phyloP scores from a whole-genome alignment of 2,113 vertebrate species.

The Pycnonotus jocosus region DNA sequence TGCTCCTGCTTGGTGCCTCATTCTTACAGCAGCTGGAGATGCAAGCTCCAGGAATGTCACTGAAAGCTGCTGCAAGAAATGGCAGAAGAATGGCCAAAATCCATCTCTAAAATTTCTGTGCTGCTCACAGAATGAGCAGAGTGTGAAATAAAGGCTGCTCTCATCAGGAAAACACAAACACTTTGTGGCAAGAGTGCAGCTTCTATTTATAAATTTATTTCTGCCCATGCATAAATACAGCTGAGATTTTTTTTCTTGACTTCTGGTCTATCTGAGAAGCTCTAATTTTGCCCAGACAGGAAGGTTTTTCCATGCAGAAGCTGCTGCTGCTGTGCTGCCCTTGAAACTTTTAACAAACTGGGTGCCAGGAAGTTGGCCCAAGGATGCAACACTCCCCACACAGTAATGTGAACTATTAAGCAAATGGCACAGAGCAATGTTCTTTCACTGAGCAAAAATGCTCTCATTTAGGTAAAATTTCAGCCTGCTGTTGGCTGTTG shows the following conservation, averaged over 20 bases:
- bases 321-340: slow-evolving; percentile 10
- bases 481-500: slow-evolving; percentile 73
- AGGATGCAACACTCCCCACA: slow-evolving; percentile 49
- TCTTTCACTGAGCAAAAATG: slow-evolving; percentile 67
- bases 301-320: slow-evolving; percentile 26
- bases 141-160: not conserved
- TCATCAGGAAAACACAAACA: not conserved
- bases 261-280: not conserved
- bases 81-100: too few relatives aligned
- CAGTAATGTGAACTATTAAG: slow-evolving; percentile 74
- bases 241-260: not conserved
- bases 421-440: slow-evolving; percentile 71
- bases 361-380: slow-evolving; percentile 54
- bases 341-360: slow-evolving; percentile 61
- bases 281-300: not conserved
- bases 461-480: slow-evolving; percentile 74
- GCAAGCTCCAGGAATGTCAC: not conserved
- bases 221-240: not conserved
- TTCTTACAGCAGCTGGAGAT: not conserved
- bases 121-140: too few relatives aligned
- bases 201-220: not conserved
- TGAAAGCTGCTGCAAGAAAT: too few relatives aligned
- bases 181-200: not conserved
- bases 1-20: not conserved
- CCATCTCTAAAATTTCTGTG: too few relatives aligned